Percentiles rank a stretch among this genome's conserved stretches.
These are phyloP conservation scores for Hypolimnas misippus DNA, from an alignment of 2,888 invertebrate genomes.

Conservation along the genomic window DNA sequence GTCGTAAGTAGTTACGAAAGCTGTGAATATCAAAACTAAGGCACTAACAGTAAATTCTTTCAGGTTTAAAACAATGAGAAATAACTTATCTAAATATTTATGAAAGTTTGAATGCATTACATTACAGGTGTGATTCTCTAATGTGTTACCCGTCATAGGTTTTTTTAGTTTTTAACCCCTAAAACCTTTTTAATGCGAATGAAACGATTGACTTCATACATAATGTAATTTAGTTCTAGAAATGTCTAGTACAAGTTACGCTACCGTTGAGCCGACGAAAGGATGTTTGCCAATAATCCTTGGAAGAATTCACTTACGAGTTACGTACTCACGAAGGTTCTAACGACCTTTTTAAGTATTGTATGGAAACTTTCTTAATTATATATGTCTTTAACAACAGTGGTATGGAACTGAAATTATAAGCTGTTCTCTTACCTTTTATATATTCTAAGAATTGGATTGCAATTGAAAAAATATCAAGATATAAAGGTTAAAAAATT, in stretches of 20 bases:
- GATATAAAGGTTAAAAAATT: no score
- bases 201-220: background rate
- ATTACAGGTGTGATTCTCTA: no score
- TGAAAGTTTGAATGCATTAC: no score
- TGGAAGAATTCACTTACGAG: background rate
- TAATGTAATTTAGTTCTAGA: background rate
- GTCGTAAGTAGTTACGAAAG: no score
- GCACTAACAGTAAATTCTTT: no score
- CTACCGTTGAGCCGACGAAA: slow-evolving; percentile 1
- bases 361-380: background rate
- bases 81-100: no score
- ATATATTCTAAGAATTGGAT: no score
- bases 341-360: background rate
- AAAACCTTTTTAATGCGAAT: background rate
- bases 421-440: no score
- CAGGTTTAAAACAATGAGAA: no score
- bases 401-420: background rate
- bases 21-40: no score
- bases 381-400: background rate
- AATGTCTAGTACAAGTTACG: background rate
- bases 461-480: no score
- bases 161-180: background rate
- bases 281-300: slow-evolving; percentile 23
- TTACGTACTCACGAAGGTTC: background rate
- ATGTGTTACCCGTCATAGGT: no score